A percentile compares a stretch with the other conserved stretches of the same genome.
Conservation (phyloP, 2,113 vertebrate genomes). For the Strix aluco region DNA sequence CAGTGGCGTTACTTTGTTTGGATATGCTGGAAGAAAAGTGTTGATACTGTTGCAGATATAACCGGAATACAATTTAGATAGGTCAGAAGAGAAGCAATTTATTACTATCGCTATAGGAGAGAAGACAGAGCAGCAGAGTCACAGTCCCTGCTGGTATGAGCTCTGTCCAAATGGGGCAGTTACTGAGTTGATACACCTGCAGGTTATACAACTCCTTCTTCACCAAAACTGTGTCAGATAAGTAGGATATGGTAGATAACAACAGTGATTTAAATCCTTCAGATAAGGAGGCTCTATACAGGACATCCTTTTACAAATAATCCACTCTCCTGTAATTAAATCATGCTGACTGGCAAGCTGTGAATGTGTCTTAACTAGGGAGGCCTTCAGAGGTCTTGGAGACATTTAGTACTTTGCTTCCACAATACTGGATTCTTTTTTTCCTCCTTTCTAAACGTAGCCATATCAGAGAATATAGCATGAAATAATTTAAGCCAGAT, state of each 20-base stretch:
- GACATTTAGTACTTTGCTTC: background rate
- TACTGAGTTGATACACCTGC: background rate
- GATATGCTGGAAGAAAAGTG: background rate
- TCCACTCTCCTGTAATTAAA: background rate
- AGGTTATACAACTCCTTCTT: background rate
- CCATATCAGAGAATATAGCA: background rate
- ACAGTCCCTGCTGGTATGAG: rapidly evolving
- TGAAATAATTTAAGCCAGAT: background rate
- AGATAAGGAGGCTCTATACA: background rate
- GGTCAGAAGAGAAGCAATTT: background rate
- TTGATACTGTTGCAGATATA: background rate
- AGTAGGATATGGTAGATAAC: background rate
- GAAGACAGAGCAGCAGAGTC: background rate
- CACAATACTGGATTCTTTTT: background rate
- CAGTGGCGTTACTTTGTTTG: background rate
- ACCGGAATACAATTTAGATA: background rate
- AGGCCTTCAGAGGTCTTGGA: background rate
- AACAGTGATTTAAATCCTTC: background rate
- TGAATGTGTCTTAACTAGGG: background rate
- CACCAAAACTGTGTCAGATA: background rate
- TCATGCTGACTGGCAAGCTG: background rate
- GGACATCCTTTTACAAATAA: background rate
- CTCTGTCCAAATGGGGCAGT: background rate
- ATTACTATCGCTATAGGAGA: background rate
- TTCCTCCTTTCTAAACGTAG: background rate